phyloP scores from a whole-genome alignment of 2,888 invertebrate genomes.

The Dynastes maya region DNA sequence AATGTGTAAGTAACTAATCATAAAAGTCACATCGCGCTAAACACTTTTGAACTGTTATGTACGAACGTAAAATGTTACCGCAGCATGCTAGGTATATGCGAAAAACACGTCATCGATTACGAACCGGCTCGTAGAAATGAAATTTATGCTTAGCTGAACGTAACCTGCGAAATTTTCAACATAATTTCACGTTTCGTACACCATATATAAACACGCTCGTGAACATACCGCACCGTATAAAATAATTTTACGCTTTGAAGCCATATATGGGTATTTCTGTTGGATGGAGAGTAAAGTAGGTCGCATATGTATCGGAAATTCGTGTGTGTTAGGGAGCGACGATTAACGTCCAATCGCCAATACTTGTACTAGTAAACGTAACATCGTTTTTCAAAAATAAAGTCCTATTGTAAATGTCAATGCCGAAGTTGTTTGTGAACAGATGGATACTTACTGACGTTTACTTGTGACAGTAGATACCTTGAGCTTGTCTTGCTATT shows the following conservation, averaged over 20 bases:
- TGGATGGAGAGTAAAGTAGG: no score
- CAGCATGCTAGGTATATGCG: neutral
- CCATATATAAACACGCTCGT: conserved; percentile 14
- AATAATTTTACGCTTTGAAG: conserved; percentile 36
- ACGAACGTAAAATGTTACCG: neutral
- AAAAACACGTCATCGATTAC: conserved; percentile 27
- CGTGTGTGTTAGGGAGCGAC: no score
- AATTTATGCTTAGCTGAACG: conserved; percentile 35
- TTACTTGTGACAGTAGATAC: no score
- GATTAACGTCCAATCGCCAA: no score
- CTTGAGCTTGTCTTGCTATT: no score
- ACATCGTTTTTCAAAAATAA: no score
- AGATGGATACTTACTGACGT: no score
- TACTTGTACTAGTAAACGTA: no score
- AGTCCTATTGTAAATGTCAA: no score
- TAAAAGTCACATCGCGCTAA: conserved; percentile 1
- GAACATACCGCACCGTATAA: conserved; percentile 16
- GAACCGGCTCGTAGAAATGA: conserved; percentile 28
- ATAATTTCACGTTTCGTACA: conserved; percentile 24
- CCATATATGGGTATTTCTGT: neutral
- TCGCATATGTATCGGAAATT: no score
- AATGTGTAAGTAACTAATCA: neutral
- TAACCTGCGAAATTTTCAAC: conserved; percentile 35
- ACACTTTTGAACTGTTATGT: conserved; percentile 9
- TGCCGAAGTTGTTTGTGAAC: no score